Evolutionary conservation across 2,797 vertebrate species (phyloP).

Genomic region (Fringilla coelebs): DNA sequence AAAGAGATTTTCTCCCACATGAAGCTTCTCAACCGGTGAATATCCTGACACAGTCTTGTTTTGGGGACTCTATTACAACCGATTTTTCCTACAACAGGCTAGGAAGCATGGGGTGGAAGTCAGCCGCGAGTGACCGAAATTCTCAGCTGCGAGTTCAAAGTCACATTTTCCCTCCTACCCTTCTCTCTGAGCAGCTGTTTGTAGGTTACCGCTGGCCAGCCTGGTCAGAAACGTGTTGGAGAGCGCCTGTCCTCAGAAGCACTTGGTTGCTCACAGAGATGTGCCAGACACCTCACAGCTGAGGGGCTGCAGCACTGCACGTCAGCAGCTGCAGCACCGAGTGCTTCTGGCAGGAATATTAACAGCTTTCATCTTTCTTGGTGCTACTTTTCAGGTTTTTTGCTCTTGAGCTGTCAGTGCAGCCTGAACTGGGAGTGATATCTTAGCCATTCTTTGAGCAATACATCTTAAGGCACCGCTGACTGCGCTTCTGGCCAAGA

Average conservation of each 20-base stretch:
- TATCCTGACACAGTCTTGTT: neutral
- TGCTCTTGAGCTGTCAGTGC: neutral
- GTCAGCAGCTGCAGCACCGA: neutral
- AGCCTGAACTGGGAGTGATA: neutral
- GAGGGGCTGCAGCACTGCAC: neutral
- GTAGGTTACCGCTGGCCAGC: neutral
- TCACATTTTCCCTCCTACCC: neutral
- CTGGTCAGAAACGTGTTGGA: neutral
- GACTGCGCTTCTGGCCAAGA: neutral
- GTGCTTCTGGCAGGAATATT: neutral
- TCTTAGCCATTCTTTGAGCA: neutral
- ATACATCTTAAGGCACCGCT: neutral
- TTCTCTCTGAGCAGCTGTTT: neutral
- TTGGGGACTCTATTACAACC: neutral
- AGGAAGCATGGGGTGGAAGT: neutral
- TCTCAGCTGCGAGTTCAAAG: neutral
- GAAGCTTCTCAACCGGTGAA: fast-evolving
- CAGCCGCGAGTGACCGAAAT: neutral
- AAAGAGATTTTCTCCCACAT: neutral
- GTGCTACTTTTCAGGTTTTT: neutral
- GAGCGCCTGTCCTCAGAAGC: neutral
- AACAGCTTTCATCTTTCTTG: constrained; percentile 4
- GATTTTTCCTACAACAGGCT: neutral
- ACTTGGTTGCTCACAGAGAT: neutral
- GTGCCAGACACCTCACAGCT: constrained; percentile 18